Evolutionary conservation across 2,113 vertebrate genomes (phyloP).

Genomic region (Centropristis striata): DNA sequence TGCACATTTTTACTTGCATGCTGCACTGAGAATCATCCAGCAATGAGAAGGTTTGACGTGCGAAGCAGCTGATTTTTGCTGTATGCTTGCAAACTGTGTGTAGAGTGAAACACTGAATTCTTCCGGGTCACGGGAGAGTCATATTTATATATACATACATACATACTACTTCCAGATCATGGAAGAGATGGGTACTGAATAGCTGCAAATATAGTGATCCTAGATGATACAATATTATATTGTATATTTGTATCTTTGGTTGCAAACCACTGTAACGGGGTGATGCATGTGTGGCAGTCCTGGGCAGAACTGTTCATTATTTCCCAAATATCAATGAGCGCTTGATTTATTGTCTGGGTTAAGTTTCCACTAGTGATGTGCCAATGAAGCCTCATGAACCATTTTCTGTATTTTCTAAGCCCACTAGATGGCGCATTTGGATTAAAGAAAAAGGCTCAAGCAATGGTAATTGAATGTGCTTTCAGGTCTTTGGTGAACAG

Average conservation of each 20-base stretch:
- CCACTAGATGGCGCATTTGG: too few relatives aligned
- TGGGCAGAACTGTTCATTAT: conserved; percentile 44
- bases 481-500: too few relatives aligned
- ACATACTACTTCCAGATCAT: conserved; percentile 73
- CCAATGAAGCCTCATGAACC: too few relatives aligned
- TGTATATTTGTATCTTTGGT: conserved; percentile 70
- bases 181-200: conserved; percentile 67
- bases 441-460: too few relatives aligned
- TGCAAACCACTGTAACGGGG: conserved; percentile 68
- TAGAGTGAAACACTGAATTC: conserved; percentile 80
- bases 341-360: conserved; percentile 36
- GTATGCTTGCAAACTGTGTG: conserved; percentile 80
- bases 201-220: conserved; percentile 71
- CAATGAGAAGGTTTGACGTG: conserved; percentile 55
- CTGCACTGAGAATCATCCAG: conserved; percentile 79
- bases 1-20: conserved; percentile 87
- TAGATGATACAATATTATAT: conserved; percentile 64
- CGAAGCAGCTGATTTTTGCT: conserved; percentile 72
- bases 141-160: conserved; percentile 64
- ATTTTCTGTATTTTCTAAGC: too few relatives aligned
- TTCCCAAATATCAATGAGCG: conserved; percentile 28
- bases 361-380: too few relatives aligned
- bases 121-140: conserved; percentile 74
- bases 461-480: too few relatives aligned
- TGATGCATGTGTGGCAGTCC: conserved; percentile 63